Evolutionary conservation across 1,140 invertebrate genomes (phyloP), one percentile per base, ranked within the genome.

Genomic region (Drosophila chauvacae): DNA sequence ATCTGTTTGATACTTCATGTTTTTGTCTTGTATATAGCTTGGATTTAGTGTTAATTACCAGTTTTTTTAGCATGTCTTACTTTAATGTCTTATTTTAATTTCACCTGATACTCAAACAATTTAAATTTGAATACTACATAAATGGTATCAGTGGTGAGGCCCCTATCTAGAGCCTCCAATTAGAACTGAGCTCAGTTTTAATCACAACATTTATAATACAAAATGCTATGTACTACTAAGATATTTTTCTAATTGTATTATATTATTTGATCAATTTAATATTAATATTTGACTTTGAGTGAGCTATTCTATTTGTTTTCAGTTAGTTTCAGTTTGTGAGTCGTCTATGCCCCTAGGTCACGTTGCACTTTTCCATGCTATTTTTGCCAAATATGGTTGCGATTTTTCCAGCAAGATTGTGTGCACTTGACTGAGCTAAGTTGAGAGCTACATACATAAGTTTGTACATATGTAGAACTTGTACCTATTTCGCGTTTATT

Each of bases 321-420:
- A 16, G 53, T 30, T 7, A 30, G 6, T 30, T 30, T 30, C 28
- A 11, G 41, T 20, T 60, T 14, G 6, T 6, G 4, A 57, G 77
- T 80, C 62, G 65, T 37, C 37, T 71, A 68, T 55, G 55, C 63
- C 59, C 35, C 53, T 48, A 50, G 28, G n/a, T 42, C 20, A 23
- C 10, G 42, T 26, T 51, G 47, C 44, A 58, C 47, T 71, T 63
- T 74, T 66, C 48, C 57, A 64, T 30, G 35, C 57, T 80, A 81
- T 90, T 85, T 88, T 88, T 42, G 60, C 86, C 85, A 76, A 90
- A 90, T 88, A 90, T 90, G 85, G 85, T 70, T 51, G 48, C n/a
- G 68, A 75, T 81, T 90, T 90, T 88, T 71, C 70, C 70, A 88
- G 79, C 86, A 81, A 81, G 74, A 88, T 85, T 79, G 66, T 57